Percentiles rank a stretch among this genome's conserved stretches.
Conservation (phyloP, 1,140 invertebrate genomes). For the Megalopta genalis region DNA sequence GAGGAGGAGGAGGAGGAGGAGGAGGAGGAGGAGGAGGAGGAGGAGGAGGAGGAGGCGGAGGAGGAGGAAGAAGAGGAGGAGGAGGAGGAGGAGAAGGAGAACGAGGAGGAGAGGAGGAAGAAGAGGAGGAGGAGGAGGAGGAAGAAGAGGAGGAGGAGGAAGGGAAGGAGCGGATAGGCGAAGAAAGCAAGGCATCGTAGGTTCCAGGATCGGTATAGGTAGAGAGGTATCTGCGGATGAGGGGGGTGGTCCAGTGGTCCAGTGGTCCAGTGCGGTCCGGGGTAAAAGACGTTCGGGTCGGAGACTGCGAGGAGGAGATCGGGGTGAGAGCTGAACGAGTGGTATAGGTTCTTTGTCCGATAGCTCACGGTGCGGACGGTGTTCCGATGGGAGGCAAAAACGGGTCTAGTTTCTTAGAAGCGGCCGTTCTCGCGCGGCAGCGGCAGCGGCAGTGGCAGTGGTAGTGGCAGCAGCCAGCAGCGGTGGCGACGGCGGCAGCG, state of each 20-base stretch:
- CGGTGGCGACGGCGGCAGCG: constrained; percentile 71
- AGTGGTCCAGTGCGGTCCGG: constrained; percentile 5
- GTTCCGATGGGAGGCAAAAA: constrained; percentile 73
- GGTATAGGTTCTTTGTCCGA: constrained; percentile 74
- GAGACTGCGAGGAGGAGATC: constrained; percentile 20
- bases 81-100: constrained; percentile 15
- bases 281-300: constrained; percentile 29
- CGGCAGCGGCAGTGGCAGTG: constrained; percentile 18
- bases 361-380: constrained; percentile 72
- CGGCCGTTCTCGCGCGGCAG: constrained; percentile 61
- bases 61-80: constrained; percentile 4
- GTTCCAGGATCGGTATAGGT: not conserved
- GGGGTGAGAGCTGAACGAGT: constrained; percentile 43
- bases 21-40: not conserved
- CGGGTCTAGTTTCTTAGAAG: constrained; percentile 80
- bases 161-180: constrained; percentile 1
- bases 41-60: too few relatives aligned
- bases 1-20: too few relatives aligned
- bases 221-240: not conserved
- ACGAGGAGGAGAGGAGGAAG: not conserved
- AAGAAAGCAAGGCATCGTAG: not conserved
- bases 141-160: not conserved
- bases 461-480: constrained; percentile 57
- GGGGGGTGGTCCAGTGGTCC: constrained; percentile 1
- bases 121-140: not conserved